Base-by-base conservation (phyloP, 2,888 invertebrate species). In the Diarsia mendica region DNA sequence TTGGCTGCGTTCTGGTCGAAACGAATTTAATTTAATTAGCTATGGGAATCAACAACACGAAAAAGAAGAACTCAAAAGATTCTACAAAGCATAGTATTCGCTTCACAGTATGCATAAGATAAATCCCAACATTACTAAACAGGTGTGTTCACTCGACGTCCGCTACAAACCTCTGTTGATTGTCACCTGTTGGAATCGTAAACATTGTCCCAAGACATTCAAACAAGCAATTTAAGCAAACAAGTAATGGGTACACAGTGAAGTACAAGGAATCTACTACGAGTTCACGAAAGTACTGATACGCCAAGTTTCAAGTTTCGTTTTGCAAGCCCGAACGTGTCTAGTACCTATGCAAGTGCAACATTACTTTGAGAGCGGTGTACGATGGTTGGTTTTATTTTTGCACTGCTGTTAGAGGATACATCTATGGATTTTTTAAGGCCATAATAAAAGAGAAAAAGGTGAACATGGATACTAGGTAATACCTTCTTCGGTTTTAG, bases 101-200 rank as follows among this genome's bases (percentile, higher is more conserved):
- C 53, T 48, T 68, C 15, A 13, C 44, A 15, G 20, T n/a, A 66
- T 33, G 53, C 15, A 66, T 51, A 51, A 44, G 18, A 77, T 60
- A 69, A 64, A 82, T 75, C 63, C 60, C 23, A 67, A n/a, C 67
- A 63, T 67, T 49, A 69, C 69, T 75, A 80, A 84, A 79, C 80
- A 84, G 80, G 77, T 83, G 80, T 81, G 71, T 75, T 61, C 64
- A 72, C 28, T 67, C 64, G 80, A 81, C 79, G 85, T 83, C 82
- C 85, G 86, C 84, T 83, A 89, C 89, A 86, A 82, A 82, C 89
- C 83, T 90, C 90, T 92, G 90, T 92, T 90, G 89, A 89, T 91
- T 91, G 92, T 91, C 92, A 92, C 91, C 91, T 93, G 94, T 93
- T 92, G 89, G 90, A 86, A 89, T 90, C 90, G 92, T 93, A 93